Evolutionary conservation across 2,113 vertebrate genomes (phyloP).

Genomic region (Calonectris borealis): DNA sequence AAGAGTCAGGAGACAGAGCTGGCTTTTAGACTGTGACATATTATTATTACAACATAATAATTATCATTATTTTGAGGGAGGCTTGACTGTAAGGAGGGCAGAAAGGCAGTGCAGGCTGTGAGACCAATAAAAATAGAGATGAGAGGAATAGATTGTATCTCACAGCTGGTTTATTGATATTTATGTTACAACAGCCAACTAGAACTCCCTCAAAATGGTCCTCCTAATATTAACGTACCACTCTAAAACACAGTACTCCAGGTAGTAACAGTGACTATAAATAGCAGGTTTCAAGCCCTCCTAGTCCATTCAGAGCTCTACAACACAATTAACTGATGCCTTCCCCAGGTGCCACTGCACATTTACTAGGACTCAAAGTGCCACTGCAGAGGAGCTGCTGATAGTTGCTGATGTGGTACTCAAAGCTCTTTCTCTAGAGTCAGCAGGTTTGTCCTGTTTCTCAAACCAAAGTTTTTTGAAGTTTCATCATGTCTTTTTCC

Average conservation of each 20-base stretch:
- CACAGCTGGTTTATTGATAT: constrained; percentile 43
- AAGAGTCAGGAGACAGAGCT: not conserved
- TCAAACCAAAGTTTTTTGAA: not conserved
- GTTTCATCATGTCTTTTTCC: not conserved
- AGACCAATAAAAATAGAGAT: constrained; percentile 42
- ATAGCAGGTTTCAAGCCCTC: constrained; percentile 12
- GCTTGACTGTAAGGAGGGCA: constrained; percentile 1
- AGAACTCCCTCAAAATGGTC: constrained; percentile 1
- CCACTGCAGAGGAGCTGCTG: constrained; percentile 15
- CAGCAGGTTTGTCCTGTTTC: constrained; percentile 9
- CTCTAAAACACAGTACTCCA: not conserved
- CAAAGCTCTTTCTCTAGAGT: constrained; percentile 9
- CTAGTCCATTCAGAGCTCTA: constrained; percentile 2
- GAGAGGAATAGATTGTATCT: not conserved
- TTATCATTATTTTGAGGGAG: constrained; percentile 31
- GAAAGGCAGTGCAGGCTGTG: not conserved
- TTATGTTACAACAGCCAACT: constrained; percentile 24
- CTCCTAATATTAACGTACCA: constrained; percentile 14
- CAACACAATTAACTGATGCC: not conserved
- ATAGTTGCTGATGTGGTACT: not conserved
- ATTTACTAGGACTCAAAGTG: not conserved
- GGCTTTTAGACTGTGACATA: constrained; percentile 23
- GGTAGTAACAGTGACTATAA: constrained; percentile 40
- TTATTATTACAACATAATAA: constrained; percentile 33
- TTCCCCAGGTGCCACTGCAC: not conserved